Evolutionary conservation across 2,888 invertebrate genomes (phyloP), one percentile per base, ranked within the genome.

Genomic region (Ametastegia equiseti): DNA sequence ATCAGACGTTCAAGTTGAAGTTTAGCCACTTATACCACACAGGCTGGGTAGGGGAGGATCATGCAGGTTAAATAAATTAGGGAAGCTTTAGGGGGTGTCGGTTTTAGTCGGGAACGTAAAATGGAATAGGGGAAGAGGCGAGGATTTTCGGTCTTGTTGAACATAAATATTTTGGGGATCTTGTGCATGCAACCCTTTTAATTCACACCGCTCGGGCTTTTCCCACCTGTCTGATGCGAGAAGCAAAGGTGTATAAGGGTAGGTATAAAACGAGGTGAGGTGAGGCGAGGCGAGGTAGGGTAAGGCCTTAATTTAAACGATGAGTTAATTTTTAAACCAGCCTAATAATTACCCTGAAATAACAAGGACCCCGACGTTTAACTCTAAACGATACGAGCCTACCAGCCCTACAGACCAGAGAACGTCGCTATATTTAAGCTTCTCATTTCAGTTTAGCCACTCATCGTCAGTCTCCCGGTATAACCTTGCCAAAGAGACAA

Each of bases 281-380:
- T n/a, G n/a, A n/a, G n/a, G n/a, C n/a, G n/a, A n/a, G n/a, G n/a
- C n/a, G n/a, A n/a, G n/a, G n/a, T n/a, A n/a, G n/a, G n/a, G n/a
- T 54, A 39, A 54, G 54, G 36, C 54, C 36, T 75, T 75, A 75
- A 75, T 54, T 75, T 54, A 75, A 36, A 50, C 75, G 50, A 75
- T 54, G 33, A 75, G 54, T 75, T 50, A 75, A 75, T 75, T 75
- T 75, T 75, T 75, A 33, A 75, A 75, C 23, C 71, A 19, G 71
- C 30, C 45, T 45, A 47, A 71, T 71, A 47, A 71, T 71, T 71
- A 71, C 71, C 47, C 47, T 71, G 71, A n/a, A 45, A 71, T 71
- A 71, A 71, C 71, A 71, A 45, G 45, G 36, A 47, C 71, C 45
- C 30, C 45, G 45, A 27, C 71, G 71, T 71, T 71, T 71, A 71